Evolutionary conservation across 1,140 invertebrate genomes (phyloP).

Genomic region (Agrypnia vestita): DNA sequence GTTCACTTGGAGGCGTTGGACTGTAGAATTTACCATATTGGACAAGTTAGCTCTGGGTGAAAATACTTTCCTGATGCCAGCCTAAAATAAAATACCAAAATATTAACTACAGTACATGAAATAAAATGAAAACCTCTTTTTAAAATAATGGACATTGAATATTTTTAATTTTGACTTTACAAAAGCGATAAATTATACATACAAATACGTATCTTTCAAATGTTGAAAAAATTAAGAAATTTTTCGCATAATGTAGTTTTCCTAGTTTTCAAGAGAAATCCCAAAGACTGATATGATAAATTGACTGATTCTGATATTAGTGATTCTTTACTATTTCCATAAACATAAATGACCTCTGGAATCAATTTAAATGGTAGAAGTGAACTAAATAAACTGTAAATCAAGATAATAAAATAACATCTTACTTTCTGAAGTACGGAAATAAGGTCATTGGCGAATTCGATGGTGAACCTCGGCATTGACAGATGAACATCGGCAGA

Average conservation of each 20-base stretch:
- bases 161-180: no score
- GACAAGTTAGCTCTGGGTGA: conserved; percentile 75
- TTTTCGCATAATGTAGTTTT: no score
- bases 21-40: conserved; percentile 70
- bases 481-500: conserved; percentile 73
- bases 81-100: conserved; percentile 65
- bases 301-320: no score
- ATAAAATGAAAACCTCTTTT: background rate
- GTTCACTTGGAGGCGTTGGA: conserved; percentile 71
- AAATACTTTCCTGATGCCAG: conserved; percentile 79
- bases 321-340: no score
- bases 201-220: background rate
- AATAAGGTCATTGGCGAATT: conserved; percentile 75
- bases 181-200: no score
- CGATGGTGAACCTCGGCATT: conserved; percentile 80
- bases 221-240: no score
- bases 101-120: background rate
- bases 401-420: conserved; percentile 16
- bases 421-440: conserved; percentile 74
- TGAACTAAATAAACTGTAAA: no score
- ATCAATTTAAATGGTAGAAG: no score
- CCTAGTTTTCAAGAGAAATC: no score
- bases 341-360: no score
- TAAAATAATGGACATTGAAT: no score
- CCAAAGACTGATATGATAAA: no score